These are phyloP conservation scores for Philaenus spumarius DNA, from an alignment of 1,140 invertebrate genomes.

Conservation along the genomic window DNA sequence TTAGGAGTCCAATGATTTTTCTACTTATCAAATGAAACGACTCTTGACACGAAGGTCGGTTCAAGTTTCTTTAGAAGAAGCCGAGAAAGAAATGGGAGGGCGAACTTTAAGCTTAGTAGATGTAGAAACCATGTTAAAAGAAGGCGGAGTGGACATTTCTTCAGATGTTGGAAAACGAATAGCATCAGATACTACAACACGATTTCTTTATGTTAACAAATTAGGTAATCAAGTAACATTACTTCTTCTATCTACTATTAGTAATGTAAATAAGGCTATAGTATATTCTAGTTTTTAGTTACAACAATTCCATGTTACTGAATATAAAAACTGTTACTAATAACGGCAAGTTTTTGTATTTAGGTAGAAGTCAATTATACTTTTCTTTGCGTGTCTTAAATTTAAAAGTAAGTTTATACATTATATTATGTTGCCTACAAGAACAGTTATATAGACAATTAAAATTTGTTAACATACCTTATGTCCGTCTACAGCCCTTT, in stretches of 20 bases:
- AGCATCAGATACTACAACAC: slow-evolving; percentile 69
- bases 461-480: too few species aligned
- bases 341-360: neutral
- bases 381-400: neutral
- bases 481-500: too few species aligned
- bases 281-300: neutral
- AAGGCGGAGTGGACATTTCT: slow-evolving; percentile 62
- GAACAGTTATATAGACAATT: too few species aligned
- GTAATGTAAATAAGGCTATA: neutral
- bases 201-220: slow-evolving; percentile 70
- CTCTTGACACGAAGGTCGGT: slow-evolving; percentile 81
- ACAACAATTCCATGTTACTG: neutral
- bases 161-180: slow-evolving; percentile 53
- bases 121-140: slow-evolving; percentile 69
- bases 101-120: slow-evolving; percentile 69
- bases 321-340: neutral
- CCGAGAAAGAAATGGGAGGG: slow-evolving; percentile 82
- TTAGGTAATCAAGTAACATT: slow-evolving; percentile 13
- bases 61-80: slow-evolving; percentile 73
- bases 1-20: slow-evolving; percentile 59
- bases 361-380: neutral
- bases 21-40: slow-evolving; percentile 80
- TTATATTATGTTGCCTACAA: too few species aligned
- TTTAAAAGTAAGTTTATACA: too few species aligned
- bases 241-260: neutral